Percentiles rank a stretch among this genome's conserved stretches.
Conservation (phyloP, 2,888 invertebrate genomes). For the Tinea semifulvella region DNA sequence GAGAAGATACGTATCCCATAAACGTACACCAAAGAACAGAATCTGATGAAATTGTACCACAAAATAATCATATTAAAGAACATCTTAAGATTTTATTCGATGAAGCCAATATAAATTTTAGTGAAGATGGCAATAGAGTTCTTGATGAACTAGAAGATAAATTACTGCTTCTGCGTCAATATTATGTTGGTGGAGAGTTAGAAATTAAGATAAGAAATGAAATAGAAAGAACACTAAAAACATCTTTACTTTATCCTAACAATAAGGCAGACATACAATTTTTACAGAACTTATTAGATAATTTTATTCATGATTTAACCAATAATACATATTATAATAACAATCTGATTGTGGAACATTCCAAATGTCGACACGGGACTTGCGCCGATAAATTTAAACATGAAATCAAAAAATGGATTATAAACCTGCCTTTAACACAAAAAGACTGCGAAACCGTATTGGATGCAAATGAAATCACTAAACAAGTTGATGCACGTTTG, state of each 20-base stretch:
- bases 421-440: neutral
- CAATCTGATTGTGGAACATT: neutral
- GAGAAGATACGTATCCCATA: no score
- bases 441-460: neutral
- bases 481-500: neutral
- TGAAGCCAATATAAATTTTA: no score
- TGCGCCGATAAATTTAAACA: neutral
- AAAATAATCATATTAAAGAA: no score
- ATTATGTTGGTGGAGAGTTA: neutral
- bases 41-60: no score
- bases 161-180: neutral
- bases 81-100: no score
- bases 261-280: no score
- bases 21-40: no score
- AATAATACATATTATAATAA: no score
- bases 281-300: no score
- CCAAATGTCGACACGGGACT: neutral
- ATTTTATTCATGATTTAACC: no score
- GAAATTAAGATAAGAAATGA: neutral
- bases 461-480: neutral
- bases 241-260: neutral
- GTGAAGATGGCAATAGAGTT: no score
- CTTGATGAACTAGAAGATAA: neutral
- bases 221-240: neutral
- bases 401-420: neutral